Base-by-base conservation (phyloP, 2,888 invertebrate species). In the Sinodicranocentrus sp. region DNA sequence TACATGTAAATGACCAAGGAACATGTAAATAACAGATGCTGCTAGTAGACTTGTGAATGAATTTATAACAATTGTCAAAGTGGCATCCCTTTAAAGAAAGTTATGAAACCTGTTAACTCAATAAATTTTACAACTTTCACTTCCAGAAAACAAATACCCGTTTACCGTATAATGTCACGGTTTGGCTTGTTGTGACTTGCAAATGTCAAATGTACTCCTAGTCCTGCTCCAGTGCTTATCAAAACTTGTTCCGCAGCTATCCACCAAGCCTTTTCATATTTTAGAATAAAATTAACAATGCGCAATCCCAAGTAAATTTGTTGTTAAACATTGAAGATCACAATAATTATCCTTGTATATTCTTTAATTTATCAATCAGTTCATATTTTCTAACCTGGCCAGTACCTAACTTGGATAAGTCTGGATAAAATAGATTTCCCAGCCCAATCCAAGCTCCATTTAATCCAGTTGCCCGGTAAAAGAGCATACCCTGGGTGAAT, bases 161-260 rank as follows among this genome's bases (percentile, higher is more conserved):
- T n/a, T 26, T 70, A 71, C 71, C 13, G n/a, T 25, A 61, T n/a
- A 59, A 73, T n/a, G 10, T 25, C 13, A 17, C 17, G 43, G 26
- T 25, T 54, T 15, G 23, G 26, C 10, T 1, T 21, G n/a, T 68
- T 68, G 25, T 75, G 75, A 25, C 82, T 82, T 1, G 48, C 82
- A 0, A 33, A 48, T 0, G 73, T 68, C 17, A 75, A 25, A n/a
- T 75, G 67, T 2, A 82, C 33, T n/a, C 82, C 82, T 5, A 68
- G 25, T 0, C 73, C 82, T 23, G 33, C n/a, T 10, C 82, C 75
- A 13, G 73, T 75, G 17, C 73, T 73, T 15, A 33, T 21, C 23
- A 68, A 33, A 8, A 75, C 75, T 75, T 82, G 82, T 23, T 82
- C 73, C 1, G 82, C 67, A 19, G 57, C 33, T 21, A 6, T 73